phyloP scores from a whole-genome alignment of 2,888 invertebrate species.

The Ectemnius lituratus region DNA sequence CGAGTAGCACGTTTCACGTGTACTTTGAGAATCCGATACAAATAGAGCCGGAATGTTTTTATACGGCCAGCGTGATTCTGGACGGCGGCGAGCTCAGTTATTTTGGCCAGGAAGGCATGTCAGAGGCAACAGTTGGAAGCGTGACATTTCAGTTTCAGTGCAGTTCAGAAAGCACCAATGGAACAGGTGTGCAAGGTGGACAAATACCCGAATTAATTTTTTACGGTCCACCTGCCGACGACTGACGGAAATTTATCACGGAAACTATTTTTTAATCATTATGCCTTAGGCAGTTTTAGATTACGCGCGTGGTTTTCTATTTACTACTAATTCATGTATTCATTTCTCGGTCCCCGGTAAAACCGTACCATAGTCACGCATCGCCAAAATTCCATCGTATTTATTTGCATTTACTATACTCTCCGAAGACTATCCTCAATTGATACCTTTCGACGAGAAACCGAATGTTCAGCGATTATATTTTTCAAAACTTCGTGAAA shows the following conservation, averaged over 20 bases:
- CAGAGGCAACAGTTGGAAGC: constrained; percentile 94
- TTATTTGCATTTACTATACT: too few relatives aligned
- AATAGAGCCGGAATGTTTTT: constrained; percentile 95
- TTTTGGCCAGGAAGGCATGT: constrained; percentile 98
- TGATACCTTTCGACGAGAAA: too few relatives aligned
- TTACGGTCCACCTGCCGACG: constrained; percentile 88
- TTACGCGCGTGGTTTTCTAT: too few relatives aligned
- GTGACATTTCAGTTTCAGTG: constrained; percentile 98
- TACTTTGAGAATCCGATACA: constrained; percentile 91
- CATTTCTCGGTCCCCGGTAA: neutral
- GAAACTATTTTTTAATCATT: constrained; percentile 61
- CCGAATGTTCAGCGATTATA: too few relatives aligned
- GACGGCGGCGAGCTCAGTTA: constrained; percentile 97
- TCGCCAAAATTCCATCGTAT: too few relatives aligned
- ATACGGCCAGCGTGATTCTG: constrained; percentile 96
- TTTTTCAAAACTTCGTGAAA: too few relatives aligned
- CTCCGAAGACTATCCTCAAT: too few relatives aligned
- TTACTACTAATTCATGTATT: constrained; percentile 3
- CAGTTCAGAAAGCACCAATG: constrained; percentile 97
- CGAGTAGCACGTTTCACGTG: constrained; percentile 96
- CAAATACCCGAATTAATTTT: constrained; percentile 98
- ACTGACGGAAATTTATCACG: constrained; percentile 67
- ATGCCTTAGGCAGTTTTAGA: constrained; percentile 4
- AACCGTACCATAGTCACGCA: neutral
- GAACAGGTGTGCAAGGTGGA: constrained; percentile 97